Base-by-base conservation (phyloP, 2,113 vertebrate species). In the Coryphaenoides rupestris region DNA sequence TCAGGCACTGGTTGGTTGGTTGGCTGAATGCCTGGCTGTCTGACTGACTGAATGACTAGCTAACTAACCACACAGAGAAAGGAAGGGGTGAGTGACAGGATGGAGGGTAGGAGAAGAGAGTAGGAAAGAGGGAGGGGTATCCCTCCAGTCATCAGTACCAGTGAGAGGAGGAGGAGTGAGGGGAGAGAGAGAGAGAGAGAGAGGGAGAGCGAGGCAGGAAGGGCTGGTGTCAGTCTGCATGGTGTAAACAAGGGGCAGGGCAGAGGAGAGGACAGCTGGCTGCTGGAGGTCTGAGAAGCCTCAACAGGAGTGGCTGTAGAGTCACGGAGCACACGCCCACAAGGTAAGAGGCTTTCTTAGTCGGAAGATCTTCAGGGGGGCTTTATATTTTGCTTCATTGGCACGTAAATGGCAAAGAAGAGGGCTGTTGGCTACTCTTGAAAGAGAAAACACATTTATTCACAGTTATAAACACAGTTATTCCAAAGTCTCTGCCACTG, bases 331-430 rank as follows among this genome's bases (percentile, higher is more conserved):
- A 70, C 58, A 65, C 76, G 72, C 71, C 69, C 53, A 58, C 47
- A 91, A 88, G 87, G 87, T 89, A 91, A 89, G 87, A 65, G 0
- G 60, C 23, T 19, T 60, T 69, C 77, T 79, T 24, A 65, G 26
- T 53, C 13, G 9, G 6, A 40, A 40, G n/a, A 23, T 14, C 5
- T 19, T 68, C 62, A 26, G 6, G 2, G 58, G 45, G 40, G n/a
- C 28, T 9, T 50, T 55, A 28, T 9, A 33, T 14, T 19, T 57
- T n/a, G 23, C 46, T 56, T 9, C 56, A 54, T 15, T 23, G 9
- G 54, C 26, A 50, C 21, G 40, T 17, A 23, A 55, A 45, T 22
- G 24, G 6, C 5, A 23, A 5, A 40, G 23, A 1, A 21, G 21
- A 63, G 21, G 3, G 3, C 2, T n/a, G 5, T 19, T 54, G 21